Conservation (phyloP, 2,113 vertebrate species). For the Arvicanthis niloticus region DNA sequence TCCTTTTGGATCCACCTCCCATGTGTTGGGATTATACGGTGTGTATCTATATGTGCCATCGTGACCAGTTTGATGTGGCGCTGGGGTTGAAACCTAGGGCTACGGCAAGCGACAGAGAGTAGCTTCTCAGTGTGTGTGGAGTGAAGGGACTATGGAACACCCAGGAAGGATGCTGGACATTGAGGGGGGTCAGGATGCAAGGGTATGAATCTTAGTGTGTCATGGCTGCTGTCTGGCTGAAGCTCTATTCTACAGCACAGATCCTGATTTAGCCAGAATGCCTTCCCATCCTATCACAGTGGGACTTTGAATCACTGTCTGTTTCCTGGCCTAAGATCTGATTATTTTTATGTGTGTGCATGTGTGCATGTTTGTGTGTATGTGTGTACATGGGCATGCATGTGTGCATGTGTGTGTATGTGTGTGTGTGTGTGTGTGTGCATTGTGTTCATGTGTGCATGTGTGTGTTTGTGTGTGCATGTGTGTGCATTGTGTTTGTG, state of each 20-base stretch:
- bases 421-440: not conserved
- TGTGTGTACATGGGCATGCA: not conserved
- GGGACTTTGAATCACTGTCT: not conserved
- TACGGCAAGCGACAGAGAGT: not conserved
- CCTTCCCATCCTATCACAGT: not conserved
- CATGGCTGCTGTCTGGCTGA: not conserved
- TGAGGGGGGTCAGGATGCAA: not conserved
- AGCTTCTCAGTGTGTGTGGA: not conserved
- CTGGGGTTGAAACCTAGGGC: not conserved
- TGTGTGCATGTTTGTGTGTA: not conserved
- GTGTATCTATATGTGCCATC: no score
- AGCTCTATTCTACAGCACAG: not conserved
- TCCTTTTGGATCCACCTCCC: not conserved
- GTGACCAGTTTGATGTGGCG: no score
- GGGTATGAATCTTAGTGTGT: fast-evolving
- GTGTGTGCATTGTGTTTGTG: no score
- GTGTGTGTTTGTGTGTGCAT: not conserved
- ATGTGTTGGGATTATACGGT: not conserved
- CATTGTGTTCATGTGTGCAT: no score
- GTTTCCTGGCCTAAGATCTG: not conserved
- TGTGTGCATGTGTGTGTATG: no score
- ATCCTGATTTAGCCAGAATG: not conserved
- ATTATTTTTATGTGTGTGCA: not conserved
- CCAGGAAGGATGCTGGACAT: not conserved
- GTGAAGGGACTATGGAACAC: not conserved